phyloP scores from a whole-genome alignment of 2,888 invertebrate species.

The Bombylius discolor region DNA sequence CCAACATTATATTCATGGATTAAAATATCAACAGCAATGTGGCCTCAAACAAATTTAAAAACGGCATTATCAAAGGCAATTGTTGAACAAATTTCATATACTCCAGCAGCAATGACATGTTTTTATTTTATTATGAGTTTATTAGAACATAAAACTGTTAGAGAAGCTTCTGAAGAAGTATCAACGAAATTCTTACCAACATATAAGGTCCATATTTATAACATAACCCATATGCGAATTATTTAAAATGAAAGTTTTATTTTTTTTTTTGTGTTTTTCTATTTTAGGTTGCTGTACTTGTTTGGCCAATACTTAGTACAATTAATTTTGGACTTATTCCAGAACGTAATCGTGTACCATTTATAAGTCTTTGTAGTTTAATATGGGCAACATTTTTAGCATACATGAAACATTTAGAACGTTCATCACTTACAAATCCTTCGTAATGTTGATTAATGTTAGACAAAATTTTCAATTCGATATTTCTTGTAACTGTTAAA shows the following conservation, averaged over 20 bases:
- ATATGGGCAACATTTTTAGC: conserved; percentile 66
- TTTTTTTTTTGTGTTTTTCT: not conserved
- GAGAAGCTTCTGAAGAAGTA: conserved; percentile 51
- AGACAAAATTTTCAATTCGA: too few species aligned
- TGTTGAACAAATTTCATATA: conserved; percentile 61
- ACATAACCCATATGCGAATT: not conserved
- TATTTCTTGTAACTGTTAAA: too few species aligned
- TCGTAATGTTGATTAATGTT: too few species aligned
- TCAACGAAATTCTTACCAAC: conserved; percentile 61
- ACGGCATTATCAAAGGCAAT: conserved; percentile 62
- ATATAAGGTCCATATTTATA: conserved; percentile 33
- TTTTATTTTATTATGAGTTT: conserved; percentile 67
- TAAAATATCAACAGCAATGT: conserved; percentile 57
- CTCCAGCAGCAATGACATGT: conserved; percentile 61
- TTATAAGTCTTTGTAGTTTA: conserved; percentile 58
- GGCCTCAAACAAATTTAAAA: conserved; percentile 57
- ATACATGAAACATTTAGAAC: conserved; percentile 56
- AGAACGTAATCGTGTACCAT: conserved; percentile 59
- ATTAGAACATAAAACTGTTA: conserved; percentile 52
- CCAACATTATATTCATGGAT: conserved; percentile 73
- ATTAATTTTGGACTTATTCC: conserved; percentile 57
- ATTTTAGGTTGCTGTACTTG: conserved; percentile 48
- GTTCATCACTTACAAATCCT: conserved; percentile 5
- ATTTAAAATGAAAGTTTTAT: not conserved
- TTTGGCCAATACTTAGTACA: conserved; percentile 62